Evolutionary conservation across 2,888 invertebrate species (phyloP).

Genomic region (Sinhomidia bicolor): DNA sequence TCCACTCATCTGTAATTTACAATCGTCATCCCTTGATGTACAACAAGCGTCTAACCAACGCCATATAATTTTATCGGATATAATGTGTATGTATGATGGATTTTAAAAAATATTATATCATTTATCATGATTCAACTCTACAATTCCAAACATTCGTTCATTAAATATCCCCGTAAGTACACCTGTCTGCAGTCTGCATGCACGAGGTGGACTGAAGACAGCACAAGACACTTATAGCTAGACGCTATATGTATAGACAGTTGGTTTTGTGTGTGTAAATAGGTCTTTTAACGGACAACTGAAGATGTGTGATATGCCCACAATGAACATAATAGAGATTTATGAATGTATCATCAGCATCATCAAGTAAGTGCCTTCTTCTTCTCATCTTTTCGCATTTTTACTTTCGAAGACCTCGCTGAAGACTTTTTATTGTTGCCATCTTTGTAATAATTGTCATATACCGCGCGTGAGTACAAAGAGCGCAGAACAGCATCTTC

Average conservation of each 20-base stretch:
- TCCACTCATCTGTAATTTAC: conserved; percentile 21
- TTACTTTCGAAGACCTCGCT: conserved; percentile 68
- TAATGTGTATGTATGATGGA: neutral
- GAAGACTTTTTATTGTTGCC: conserved; percentile 35
- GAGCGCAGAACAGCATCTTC: neutral
- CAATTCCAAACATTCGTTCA: neutral
- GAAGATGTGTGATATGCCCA: conserved; percentile 13
- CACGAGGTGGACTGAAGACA: neutral
- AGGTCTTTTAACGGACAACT: conserved; percentile 19
- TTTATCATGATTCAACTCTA: conserved; percentile 1
- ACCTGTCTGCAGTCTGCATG: neutral
- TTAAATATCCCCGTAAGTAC: neutral
- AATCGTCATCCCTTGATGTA: neutral
- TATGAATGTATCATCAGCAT: conserved; percentile 39
- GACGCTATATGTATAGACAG: no score
- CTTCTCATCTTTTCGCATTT: conserved; percentile 27
- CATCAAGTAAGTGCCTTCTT: neutral
- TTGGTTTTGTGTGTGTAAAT: neutral
- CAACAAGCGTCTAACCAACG: neutral
- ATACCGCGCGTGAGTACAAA: neutral
- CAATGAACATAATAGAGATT: conserved; percentile 35
- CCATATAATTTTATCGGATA: conserved; percentile 23
- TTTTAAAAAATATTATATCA: neutral
- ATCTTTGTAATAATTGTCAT: neutral
- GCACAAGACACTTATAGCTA: neutral